Conservation (phyloP, 2,113 vertebrate genomes). For the Aplodontia rufa region DNA sequence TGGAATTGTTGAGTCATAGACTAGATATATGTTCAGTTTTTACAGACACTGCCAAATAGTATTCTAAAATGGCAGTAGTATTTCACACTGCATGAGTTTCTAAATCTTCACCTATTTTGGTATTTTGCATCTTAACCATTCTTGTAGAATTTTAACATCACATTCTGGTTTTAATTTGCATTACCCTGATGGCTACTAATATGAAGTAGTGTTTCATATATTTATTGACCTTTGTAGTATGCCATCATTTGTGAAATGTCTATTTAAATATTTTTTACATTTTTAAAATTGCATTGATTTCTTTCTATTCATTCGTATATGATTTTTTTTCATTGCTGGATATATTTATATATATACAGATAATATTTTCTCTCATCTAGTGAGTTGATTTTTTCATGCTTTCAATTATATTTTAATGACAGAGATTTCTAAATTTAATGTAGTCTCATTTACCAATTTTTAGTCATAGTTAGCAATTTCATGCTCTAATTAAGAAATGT, state of each 20-base stretch:
- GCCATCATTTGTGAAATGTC: not conserved
- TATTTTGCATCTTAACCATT: slow-evolving; percentile 6
- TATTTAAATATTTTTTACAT: slow-evolving; percentile 13
- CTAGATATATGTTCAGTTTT: not conserved
- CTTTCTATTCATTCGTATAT: not conserved
- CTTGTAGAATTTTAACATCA: not conserved
- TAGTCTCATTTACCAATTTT: not conserved
- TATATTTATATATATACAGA: not conserved
- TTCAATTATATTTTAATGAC: not conserved
- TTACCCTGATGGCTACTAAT: not conserved
- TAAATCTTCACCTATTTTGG: not conserved
- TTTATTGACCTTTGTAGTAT: not conserved
- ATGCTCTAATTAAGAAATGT: not conserved
- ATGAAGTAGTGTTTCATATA: not conserved
- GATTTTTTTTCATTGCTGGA: not conserved
- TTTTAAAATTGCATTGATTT: not conserved
- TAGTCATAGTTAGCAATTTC: not conserved
- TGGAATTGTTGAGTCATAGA: not conserved
- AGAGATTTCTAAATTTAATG: slow-evolving; percentile 13
- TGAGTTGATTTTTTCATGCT: not conserved
- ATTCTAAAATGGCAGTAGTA: not conserved
- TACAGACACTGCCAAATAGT: not conserved
- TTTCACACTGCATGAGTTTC: not conserved
- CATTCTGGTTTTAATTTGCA: not conserved
- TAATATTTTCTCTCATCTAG: not conserved